Percentiles rank a stretch among this genome's conserved stretches.
These are phyloP conservation scores for Drosophila saltans DNA, from an alignment of 1,140 invertebrate genomes.

Conservation along the genomic window DNA sequence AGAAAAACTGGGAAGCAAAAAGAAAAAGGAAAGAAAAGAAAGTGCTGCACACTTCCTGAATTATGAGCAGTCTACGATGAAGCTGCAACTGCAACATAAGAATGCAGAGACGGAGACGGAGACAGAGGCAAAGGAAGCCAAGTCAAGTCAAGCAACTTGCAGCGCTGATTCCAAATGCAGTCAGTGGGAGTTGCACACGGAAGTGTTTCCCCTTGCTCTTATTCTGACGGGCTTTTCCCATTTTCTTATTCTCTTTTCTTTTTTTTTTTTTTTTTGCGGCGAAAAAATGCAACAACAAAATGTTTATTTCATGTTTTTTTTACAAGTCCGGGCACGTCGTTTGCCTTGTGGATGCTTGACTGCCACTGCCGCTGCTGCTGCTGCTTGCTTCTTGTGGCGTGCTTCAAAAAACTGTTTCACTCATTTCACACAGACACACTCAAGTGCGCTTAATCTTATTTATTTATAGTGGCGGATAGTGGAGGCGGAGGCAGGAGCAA, in stretches of 20 bases:
- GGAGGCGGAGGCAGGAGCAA: not conserved
- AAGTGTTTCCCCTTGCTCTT: not conserved
- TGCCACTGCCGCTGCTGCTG: slow-evolving; percentile 24
- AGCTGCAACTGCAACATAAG: not conserved
- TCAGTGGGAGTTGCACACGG: slow-evolving; percentile 34
- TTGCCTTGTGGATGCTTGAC: slow-evolving; percentile 46
- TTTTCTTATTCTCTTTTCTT: not conserved
- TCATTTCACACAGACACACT: slow-evolving; percentile 62
- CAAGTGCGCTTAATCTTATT: slow-evolving; percentile 77
- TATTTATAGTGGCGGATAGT: slow-evolving; percentile 57
- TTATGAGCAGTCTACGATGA: slow-evolving; percentile 57
- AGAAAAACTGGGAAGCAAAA: too few species aligned
- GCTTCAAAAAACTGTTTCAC: slow-evolving; percentile 40
- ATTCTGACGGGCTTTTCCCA: not conserved
- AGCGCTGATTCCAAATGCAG: slow-evolving; percentile 66
- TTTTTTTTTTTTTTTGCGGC: slow-evolving; percentile 21
- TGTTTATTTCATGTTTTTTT: slow-evolving; percentile 76
- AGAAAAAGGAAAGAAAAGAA: not conserved
- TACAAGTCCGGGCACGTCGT: slow-evolving; percentile 69
- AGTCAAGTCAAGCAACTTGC: slow-evolving; percentile 48
- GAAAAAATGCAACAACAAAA: slow-evolving; percentile 43
- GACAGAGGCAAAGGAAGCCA: slow-evolving; percentile 24
- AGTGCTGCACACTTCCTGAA: slow-evolving; percentile 70
- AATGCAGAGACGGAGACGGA: not conserved
- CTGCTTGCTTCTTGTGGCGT: slow-evolving; percentile 14